Percentiles rank a stretch among this genome's conserved stretches.
Evolutionary conservation across 2,113 vertebrate genomes (phyloP).

Genomic region (Tachycineta bicolor): DNA sequence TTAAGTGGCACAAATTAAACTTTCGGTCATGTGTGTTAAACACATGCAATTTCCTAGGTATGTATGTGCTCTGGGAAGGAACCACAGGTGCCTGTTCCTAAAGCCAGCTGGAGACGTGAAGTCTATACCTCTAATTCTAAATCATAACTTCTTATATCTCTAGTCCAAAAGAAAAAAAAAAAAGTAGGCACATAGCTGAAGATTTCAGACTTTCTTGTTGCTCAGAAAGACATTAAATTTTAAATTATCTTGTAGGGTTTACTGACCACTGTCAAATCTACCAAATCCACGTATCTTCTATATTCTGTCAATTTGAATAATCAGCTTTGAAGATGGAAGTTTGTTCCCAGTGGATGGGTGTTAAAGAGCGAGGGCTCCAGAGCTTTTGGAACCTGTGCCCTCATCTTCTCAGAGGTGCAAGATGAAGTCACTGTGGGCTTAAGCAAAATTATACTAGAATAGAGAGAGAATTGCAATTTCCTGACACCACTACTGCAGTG

Average conservation of each 20-base stretch:
- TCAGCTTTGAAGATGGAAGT: background rate
- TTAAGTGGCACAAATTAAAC: background rate
- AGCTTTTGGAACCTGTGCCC: background rate
- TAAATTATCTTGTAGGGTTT: background rate
- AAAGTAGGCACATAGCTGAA: background rate
- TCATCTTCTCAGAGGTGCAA: background rate
- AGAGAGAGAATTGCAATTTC: background rate
- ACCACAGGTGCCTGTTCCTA: background rate
- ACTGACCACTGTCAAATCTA: background rate
- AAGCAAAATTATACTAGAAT: background rate
- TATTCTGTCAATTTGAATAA: background rate
- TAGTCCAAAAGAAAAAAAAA: background rate
- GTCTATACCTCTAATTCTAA: background rate
- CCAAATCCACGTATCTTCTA: background rate
- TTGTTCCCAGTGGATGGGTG: background rate
- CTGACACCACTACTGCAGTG: accelerated
- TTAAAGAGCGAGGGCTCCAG: background rate
- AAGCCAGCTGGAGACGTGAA: background rate
- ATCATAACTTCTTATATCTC: background rate
- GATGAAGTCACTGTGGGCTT: background rate
- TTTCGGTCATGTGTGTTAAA: background rate
- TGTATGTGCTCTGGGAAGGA: background rate
- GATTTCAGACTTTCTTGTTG: background rate
- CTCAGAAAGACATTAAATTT: background rate
- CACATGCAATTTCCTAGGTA: background rate